These are phyloP conservation scores for Notolepis coatsorum DNA, from an alignment of 2,797 vertebrate genomes.

Conservation along the genomic window DNA sequence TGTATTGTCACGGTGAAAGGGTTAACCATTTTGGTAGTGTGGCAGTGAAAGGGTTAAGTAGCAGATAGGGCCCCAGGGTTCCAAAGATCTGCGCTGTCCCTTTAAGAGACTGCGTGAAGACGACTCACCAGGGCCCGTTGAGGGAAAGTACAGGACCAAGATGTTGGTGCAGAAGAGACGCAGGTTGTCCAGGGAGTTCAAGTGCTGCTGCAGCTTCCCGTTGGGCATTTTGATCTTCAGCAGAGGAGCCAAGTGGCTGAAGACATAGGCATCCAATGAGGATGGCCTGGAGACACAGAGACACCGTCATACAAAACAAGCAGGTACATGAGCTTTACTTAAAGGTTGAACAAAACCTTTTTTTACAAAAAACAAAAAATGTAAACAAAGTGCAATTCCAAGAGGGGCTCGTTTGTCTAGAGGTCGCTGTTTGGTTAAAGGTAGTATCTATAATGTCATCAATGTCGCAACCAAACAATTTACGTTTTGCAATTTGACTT, in stretches of 20 bases:
- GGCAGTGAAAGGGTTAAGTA: too few species aligned
- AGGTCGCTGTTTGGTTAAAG: too few species aligned
- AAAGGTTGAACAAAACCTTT: too few species aligned
- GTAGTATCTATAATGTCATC: too few species aligned
- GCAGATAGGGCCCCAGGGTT: neutral
- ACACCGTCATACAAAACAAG: neutral
- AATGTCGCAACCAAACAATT: too few species aligned
- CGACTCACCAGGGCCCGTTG: constrained; percentile 62
- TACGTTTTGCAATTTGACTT: too few species aligned
- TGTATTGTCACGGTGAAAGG: too few species aligned
- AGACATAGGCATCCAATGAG: constrained; percentile 86
- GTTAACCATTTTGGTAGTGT: too few species aligned
- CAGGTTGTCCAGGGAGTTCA: constrained; percentile 84
- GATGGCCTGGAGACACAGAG: constrained; percentile 80
- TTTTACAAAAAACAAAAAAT: too few species aligned
- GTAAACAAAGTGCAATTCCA: too few species aligned
- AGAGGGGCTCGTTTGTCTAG: too few species aligned
- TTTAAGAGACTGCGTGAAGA: neutral
- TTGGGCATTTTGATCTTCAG: constrained; percentile 84
- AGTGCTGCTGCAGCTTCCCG: constrained; percentile 84
- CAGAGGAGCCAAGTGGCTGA: constrained; percentile 84
- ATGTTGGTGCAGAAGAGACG: constrained; percentile 82
- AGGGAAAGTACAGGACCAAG: constrained; percentile 85
- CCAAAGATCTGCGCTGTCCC: neutral
- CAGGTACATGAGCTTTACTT: too few species aligned